Conservation (phyloP, 2,797 vertebrate genomes). For the Sphenodon punctatus region DNA sequence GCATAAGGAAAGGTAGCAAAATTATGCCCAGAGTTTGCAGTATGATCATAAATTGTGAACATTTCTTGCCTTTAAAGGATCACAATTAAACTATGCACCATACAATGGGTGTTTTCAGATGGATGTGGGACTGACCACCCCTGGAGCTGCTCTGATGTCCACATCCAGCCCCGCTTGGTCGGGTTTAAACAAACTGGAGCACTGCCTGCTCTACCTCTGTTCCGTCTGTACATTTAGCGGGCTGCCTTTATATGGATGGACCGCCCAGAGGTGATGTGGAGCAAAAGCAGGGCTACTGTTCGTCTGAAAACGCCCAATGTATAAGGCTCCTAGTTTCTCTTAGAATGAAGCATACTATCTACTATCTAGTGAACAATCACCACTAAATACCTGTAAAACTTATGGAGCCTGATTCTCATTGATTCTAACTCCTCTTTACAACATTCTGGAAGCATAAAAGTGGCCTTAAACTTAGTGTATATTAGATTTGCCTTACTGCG, state of each 20-base stretch:
- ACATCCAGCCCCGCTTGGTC: no score
- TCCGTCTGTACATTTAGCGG: no score
- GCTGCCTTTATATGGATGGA: no score
- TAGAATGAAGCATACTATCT: fast-evolving
- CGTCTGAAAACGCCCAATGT: no score
- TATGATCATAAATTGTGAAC: fast-evolving
- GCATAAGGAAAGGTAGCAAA: fast-evolving
- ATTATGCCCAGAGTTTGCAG: fast-evolving
- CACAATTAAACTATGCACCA: not conserved
- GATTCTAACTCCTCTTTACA: not conserved
- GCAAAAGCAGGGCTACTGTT: no score
- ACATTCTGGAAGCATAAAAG: fast-evolving
- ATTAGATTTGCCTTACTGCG: not conserved
- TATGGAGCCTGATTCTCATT: not conserved
- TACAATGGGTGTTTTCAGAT: no score
- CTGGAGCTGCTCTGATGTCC: no score
- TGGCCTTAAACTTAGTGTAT: not conserved
- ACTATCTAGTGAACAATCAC: fast-evolving
- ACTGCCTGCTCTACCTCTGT: no score
- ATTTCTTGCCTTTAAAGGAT: not conserved
- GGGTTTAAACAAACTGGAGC: no score
- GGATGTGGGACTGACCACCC: no score
- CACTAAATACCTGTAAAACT: not conserved
- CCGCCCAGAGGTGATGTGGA: no score
- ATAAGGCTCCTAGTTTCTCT: not conserved